Evolutionary conservation across 2,113 vertebrate genomes (phyloP), one percentile per base, ranked within the genome.

Genomic region (Nycticorax nycticorax): DNA sequence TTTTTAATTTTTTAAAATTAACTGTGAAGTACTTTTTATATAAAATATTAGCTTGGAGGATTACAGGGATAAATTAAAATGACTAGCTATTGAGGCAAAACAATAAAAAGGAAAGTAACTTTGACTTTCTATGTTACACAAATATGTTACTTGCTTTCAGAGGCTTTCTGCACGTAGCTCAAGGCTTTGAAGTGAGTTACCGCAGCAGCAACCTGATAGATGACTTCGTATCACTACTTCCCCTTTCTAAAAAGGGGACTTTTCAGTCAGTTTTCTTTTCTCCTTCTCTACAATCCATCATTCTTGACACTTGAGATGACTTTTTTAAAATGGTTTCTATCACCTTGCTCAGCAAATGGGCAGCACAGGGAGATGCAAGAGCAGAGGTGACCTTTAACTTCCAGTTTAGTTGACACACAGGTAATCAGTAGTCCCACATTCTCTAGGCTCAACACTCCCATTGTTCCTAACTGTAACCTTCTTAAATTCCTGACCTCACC

Each of bases 211-310:
- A 90, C 55, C 96, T 97, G 94, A 96, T 47, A 85, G 96, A 96
- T 96, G 91, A 91, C 86, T 92, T 56, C 74, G 72, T 67, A 89
- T 89, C 92, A 67, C 67, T 35, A 15, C 76, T 88, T 92, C 92
- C 66, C 57, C 66, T 94, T 79, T 68, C 64, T 18, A 92, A 75
- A 92, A 96, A 37, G 28, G n/a, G 75, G n/a, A 88, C 94, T 92
- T 93, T 62, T 88, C 88, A 35, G 79, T 22, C 6, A 4, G 1
- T 74, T 96, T 88, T 72, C 79, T 77, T 90, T 85, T 73, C 79
- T 93, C 81, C 71, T 47, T 76, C 62, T 87, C 66, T 43, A 56
- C 76, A 95, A 97, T 98, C 96, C 60, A 96, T 97, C 97, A 97
- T 66, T 68, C 69, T 4, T 73, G 91, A 96, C 92, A 88, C 43